These are phyloP conservation scores for Eutrigla gurnardus DNA, from an alignment of 2,797 vertebrate genomes.

Conservation along the genomic window DNA sequence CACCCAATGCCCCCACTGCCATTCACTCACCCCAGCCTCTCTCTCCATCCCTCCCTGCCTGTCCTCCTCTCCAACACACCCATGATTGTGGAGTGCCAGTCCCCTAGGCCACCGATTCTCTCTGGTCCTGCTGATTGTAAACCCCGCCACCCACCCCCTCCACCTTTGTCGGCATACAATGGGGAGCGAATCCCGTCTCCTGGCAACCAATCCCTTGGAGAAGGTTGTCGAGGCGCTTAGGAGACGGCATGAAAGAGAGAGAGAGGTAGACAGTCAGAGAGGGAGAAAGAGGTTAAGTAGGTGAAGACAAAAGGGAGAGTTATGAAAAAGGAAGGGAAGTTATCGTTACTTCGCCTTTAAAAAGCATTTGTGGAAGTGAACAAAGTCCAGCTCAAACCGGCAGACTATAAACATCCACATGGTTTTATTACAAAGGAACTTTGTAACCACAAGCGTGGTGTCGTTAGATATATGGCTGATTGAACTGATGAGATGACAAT, in stretches of 20 bases:
- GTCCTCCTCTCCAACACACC: constrained; percentile 57
- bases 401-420: not conserved
- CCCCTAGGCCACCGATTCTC: constrained; percentile 67
- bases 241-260: constrained; percentile 50
- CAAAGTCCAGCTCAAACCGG: not conserved
- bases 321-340: constrained; percentile 30
- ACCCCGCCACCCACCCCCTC: constrained; percentile 43
- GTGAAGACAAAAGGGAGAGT: constrained; percentile 19
- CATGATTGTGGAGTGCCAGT: constrained; percentile 60
- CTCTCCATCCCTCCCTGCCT: constrained; percentile 24
- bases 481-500: not conserved
- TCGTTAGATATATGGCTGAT: not conserved
- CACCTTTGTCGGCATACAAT: constrained; percentile 84
- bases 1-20: constrained; percentile 45
- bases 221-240: constrained; percentile 77
- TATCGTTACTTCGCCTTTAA: constrained; percentile 16
- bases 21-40: constrained; percentile 40
- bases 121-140: constrained; percentile 74
- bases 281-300: constrained; percentile 46
- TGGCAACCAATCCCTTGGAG: constrained; percentile 85
- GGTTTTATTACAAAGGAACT: not conserved
- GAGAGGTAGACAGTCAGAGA: constrained; percentile 40
- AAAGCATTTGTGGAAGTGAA: constrained; percentile 18
- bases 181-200: constrained; percentile 84
- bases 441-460: not conserved